phyloP scores from a whole-genome alignment of 1,140 invertebrate genomes.

The Drosophila paulistorum region DNA sequence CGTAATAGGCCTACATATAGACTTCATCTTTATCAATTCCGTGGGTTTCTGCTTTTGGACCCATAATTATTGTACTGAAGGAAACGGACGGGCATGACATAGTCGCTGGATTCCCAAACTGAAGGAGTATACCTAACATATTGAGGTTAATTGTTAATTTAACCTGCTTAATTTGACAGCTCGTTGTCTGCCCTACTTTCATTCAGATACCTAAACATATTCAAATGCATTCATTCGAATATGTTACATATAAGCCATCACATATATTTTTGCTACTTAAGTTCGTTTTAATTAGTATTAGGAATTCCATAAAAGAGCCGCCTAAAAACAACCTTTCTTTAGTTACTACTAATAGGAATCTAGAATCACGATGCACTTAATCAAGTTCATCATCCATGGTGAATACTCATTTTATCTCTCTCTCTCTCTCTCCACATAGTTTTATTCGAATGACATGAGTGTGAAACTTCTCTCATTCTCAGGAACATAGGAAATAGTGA shows the following conservation, averaged over 20 bases:
- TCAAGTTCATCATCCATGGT: neutral
- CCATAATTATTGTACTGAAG: neutral
- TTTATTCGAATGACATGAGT: no score
- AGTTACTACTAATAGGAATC: neutral
- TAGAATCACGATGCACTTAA: neutral
- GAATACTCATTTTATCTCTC: no score
- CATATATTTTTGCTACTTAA: no score
- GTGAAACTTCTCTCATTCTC: no score
- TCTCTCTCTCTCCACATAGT: no score
- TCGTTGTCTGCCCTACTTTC: neutral
- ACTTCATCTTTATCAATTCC: conserved; percentile 1
- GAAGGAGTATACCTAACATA: neutral
- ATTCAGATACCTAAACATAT: neutral
- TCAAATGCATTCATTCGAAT: neutral
- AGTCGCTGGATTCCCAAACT: neutral
- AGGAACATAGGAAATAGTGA: no score
- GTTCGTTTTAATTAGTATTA: no score
- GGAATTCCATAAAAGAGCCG: no score
- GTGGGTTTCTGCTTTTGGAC: neutral
- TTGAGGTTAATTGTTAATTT: conserved; percentile 1
- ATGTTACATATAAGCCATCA: no score
- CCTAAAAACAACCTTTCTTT: neutral
- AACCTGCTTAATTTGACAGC: neutral
- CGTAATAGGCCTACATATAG: neutral
- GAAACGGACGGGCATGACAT: neutral